Evolutionary conservation across 2,113 vertebrate species (phyloP), one percentile per base, ranked within the genome.

Genomic region (Scytalopus superciliaris): DNA sequence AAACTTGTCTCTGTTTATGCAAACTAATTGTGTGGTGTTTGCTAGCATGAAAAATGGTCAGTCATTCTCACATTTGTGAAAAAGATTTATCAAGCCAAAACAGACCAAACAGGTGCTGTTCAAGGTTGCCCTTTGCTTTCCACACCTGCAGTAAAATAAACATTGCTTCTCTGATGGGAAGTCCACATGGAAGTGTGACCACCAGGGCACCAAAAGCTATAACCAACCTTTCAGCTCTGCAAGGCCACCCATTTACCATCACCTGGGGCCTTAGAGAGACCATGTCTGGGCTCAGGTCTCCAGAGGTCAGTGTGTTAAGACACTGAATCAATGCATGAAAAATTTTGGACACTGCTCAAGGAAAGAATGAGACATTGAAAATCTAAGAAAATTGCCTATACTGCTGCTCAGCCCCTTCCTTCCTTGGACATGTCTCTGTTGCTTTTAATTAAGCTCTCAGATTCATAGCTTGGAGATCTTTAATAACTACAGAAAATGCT

Each of bases 371-470:
- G 78, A 79, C 0, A 5, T 12, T 60, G 44, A 77, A 91, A 74
- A 82, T 67, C 22, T 28, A 8, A 74, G 67, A 76, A 86, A 83
- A 90, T 44, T 90, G 17, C 55, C 64, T 44, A 0, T 17, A 6
- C 4, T 76, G 78, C 35, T 44, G 33, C 44, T 88, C 72, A 84
- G 59, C 13, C 47, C 78, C 85, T 89, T 75, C 56, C 85, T 96
- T 88, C 88, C 64, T 93, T 94, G 91, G 96, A 95, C 67, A 33
- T 91, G 86, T 95, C 73, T 93, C 87, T 93, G 64, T 94, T 94
- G 93, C 86, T 96, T 97, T 98, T 98, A 98, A 97, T 98, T 98
- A 98, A 97, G 90, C 11, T 93, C 95, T 97, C 90, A 96, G 96
- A 97, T 93, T 96, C 88, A 96, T 95, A 94, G 97, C 97, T 98